Base-by-base conservation (phyloP, 1,140 invertebrate genomes). In the Euglossa dilemma region DNA sequence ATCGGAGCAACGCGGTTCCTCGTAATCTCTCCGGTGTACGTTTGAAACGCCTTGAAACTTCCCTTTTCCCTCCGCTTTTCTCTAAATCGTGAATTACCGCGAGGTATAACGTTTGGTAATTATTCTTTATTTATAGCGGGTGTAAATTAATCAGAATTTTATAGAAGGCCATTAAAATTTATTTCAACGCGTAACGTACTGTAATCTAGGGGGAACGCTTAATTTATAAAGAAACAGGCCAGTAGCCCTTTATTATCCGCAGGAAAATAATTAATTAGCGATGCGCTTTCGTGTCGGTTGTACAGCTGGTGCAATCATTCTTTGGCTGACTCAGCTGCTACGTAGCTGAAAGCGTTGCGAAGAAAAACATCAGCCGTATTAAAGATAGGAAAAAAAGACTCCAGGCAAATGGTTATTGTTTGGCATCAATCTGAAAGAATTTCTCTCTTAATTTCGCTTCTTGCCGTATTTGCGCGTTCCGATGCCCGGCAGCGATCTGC, bases 261-360 rank as follows among this genome's bases (percentile, higher is more conserved):
- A 67, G 77, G 82, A 80, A 87, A 87, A 88, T 85, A 88, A 88
- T 84, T 88, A 88, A 88, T 88, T 88, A 87, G 74, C 63, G 70
- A 81, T 85, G 77, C 77, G 54, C 57, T 81, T 61, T 84, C 56
- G 67, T 74, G 56, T 61, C 59, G 54, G 52, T 54, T 56, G 66
- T 80, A 87, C 52, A 77, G 85, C 52, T 84, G 63, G 54, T 81
- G 82, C 69, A 77, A 69, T 88, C 61, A 73, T 85, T 87, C 82
- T 78, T 73, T 57, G 64, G 67, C 86, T 87, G 85, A 88, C 63
- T 88, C 74, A 81, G 77, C 77, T 63, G 73, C 82, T 70, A 72
- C 63, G 23, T 70, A 23, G 64, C 76, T 81, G 72, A 63, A 74
- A 82, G 56, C 61, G 70, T 70, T 77, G 47, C 64, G 70, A 57